phyloP scores from a whole-genome alignment of 2,113 vertebrate genomes.

The Psephotus haematonotus region DNA sequence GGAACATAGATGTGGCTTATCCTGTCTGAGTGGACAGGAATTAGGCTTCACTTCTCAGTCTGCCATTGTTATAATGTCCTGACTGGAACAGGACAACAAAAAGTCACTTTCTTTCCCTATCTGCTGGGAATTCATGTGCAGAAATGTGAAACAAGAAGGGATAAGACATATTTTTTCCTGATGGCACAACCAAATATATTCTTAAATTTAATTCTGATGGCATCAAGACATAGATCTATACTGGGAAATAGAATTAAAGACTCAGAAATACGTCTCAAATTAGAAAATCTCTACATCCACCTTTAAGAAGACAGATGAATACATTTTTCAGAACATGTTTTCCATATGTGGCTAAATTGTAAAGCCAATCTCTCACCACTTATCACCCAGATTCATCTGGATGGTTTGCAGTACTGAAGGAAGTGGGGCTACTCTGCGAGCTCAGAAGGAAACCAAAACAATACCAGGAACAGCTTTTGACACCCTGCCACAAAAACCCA shows the following conservation, averaged over 20 bases:
- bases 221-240: not conserved
- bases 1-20: not conserved
- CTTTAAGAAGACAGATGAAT: not conserved
- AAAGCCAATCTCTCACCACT: not conserved
- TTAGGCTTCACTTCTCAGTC: not conserved
- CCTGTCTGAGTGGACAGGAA: not conserved
- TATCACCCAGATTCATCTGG: not conserved
- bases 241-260: not conserved
- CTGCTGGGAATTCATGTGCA: not conserved
- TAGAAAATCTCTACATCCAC: not conserved
- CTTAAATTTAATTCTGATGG: not conserved
- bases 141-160: not conserved
- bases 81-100: not conserved
- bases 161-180: not conserved
- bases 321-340: slow-evolving; percentile 10
- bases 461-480: slow-evolving; percentile 23
- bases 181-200: not conserved
- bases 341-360: slow-evolving; percentile 21
- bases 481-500: not conserved
- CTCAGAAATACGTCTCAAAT: not conserved
- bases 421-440: not conserved
- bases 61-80: not conserved
- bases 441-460: slow-evolving; percentile 19
- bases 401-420: not conserved
- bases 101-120: not conserved